Conservation (phyloP, 2,113 vertebrate species). For the Sciurus niger region DNA sequence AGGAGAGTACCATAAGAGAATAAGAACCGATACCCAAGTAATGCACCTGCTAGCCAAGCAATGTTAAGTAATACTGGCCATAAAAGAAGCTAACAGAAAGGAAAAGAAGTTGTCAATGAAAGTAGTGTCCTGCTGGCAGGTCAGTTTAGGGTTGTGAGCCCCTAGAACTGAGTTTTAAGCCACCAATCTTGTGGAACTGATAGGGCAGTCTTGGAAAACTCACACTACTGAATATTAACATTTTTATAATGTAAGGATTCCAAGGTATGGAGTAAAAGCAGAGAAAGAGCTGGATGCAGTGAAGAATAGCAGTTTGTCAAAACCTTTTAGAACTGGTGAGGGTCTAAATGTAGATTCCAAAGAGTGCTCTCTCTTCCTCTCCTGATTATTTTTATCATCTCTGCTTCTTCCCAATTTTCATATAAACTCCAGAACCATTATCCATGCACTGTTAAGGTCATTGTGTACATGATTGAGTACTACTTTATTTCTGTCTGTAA, state of each 20-base stretch:
- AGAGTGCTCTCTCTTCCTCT: not conserved
- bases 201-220: not conserved
- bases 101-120: not conserved
- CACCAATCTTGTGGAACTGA: not conserved
- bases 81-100: not conserved
- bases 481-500: not conserved
- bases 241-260: not conserved
- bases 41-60: not conserved
- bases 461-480: not conserved
- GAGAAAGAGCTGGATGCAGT: fast-evolving
- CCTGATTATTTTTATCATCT: not conserved
- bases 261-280: not conserved
- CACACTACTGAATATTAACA: not conserved
- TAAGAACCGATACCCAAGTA: not conserved
- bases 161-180: not conserved
- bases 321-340: not conserved
- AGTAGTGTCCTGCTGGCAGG: not conserved
- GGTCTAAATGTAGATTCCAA: not conserved
- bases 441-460: not conserved
- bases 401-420: not conserved
- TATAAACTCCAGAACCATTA: not conserved
- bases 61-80: fast-evolving
- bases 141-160: not conserved
- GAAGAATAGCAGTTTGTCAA: not conserved
- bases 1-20: not conserved